Percentiles rank a stretch among this genome's conserved stretches.
Conservation (phyloP, 1,140 invertebrate genomes). For the Drosophila sucinea region DNA sequence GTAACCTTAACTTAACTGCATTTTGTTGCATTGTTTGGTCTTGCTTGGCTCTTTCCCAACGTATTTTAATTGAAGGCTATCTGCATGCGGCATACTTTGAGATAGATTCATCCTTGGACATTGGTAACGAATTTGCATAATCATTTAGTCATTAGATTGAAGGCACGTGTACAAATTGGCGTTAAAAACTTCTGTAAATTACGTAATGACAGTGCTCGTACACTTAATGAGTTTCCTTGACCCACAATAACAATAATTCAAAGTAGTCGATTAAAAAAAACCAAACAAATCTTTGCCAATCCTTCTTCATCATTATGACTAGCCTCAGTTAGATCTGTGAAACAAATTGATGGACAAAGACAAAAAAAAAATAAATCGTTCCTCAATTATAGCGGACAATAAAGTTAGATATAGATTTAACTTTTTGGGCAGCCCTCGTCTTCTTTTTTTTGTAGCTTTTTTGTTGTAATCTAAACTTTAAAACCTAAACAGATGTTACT, state of each 20-base stretch:
- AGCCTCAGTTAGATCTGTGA: too few species aligned
- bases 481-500: slow-evolving; percentile 46
- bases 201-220: not conserved
- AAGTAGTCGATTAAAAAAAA: not conserved
- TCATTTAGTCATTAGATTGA: slow-evolving; percentile 1
- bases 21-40: too few species aligned
- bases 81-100: not conserved
- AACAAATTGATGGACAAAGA: too few species aligned
- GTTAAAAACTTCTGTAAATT: not conserved
- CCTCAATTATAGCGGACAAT: too few species aligned
- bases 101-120: not conserved
- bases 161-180: not conserved
- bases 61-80: not conserved
- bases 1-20: too few species aligned
- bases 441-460: not conserved
- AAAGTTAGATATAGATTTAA: not conserved
- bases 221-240: not conserved
- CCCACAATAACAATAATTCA: not conserved
- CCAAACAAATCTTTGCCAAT: not conserved
- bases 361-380: too few species aligned
- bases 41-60: too few species aligned
- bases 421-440: not conserved
- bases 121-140: slow-evolving; percentile 1
- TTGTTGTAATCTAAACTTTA: not conserved
- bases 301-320: too few species aligned